Base-by-base conservation (phyloP, 2,113 vertebrate species). In the Cololabis saira region DNA sequence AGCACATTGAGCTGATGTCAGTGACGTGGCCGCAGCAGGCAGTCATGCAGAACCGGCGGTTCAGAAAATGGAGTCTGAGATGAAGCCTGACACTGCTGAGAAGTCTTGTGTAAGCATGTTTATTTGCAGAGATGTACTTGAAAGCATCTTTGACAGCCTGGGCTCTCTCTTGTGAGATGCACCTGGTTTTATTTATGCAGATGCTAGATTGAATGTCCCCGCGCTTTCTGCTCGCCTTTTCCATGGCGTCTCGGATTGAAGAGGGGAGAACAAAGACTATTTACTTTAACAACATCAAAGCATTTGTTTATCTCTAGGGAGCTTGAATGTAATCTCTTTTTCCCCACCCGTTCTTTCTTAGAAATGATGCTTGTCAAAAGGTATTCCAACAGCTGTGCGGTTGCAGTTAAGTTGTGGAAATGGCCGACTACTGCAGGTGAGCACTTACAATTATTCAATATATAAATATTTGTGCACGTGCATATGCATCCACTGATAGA, bases 71-170 rank as follows among this genome's bases (percentile, higher is more conserved):
- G 13, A n/a, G 14, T 3, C 6, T 24, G 22, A 19, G 19, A 27
- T 49, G 21, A 9, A 22, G 19, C 56, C 33, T 43, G 0, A 41
- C n/a, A 42, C 3, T 0, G n/a, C 51, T 8, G 19, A 47, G 15
- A 21, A 53, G n/a, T 10, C 40, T 0, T 4, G 15, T 59, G 6
- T 37, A 37, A 37, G 33, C 10, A 37, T 37, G 33, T 37, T 37
- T 7, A 37, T 37, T 37, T 37, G 33, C 10, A 37, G 6, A 9
- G 6, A 7, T 37, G 33, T 37, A 37, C 10, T 7, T 37, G 33
- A 37, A 37, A 4, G 89, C 91, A 91, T 92, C 89, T 85, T 82
- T 92, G 92, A 92, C 92, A 91, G 90, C 90, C 85, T 80, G 83
- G 85, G 57, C 74, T 84, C 76, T 71, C 83, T 89, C 70, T 0